phyloP scores from a whole-genome alignment of 2,113 vertebrate species.

The Labeo rohita region DNA sequence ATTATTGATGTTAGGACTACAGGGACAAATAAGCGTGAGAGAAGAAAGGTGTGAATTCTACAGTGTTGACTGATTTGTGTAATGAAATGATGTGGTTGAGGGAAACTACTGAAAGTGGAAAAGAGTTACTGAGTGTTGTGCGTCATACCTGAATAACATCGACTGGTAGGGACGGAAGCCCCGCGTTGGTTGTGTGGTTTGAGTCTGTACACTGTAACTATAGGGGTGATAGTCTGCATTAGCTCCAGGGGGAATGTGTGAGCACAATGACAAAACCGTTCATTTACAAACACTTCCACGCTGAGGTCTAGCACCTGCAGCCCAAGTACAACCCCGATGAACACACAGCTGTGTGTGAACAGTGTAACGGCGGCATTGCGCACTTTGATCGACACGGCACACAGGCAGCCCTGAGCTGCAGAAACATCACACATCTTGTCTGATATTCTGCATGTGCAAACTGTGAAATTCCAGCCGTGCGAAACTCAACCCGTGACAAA shows the following conservation, averaged over 20 bases:
- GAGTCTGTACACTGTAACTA: conserved; percentile 7
- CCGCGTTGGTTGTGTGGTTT: conserved; percentile 30
- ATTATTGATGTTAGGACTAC: conserved; percentile 27
- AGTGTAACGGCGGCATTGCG: conserved; percentile 39
- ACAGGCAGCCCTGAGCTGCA: conserved; percentile 63
- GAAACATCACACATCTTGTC: conserved; percentile 70
- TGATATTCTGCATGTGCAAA: conserved; percentile 73
- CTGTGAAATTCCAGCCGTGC: conserved; percentile 75
- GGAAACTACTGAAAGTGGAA: conserved; percentile 22
- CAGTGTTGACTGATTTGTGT: conserved; percentile 12
- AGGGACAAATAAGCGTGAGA: conserved; percentile 33
- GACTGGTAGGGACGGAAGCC: not conserved
- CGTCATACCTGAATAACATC: conserved; percentile 29
- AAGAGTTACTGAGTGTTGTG: conserved; percentile 8
- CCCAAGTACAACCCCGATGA: conserved; percentile 63
- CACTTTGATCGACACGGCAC: conserved; percentile 66
- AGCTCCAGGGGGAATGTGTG: conserved; percentile 70
- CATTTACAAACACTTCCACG: conserved; percentile 71
- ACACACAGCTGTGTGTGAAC: conserved; percentile 67
- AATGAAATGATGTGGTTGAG: conserved; percentile 17
- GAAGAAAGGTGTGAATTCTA: conserved; percentile 30
- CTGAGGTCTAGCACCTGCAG: conserved; percentile 68
- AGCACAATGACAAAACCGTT: conserved; percentile 75
- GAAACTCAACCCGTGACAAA: conserved; percentile 61
- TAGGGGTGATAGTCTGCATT: conserved; percentile 46